These are phyloP conservation scores for Cossypha heuglini DNA, from an alignment of 2,797 vertebrate species.

Conservation along the genomic window DNA sequence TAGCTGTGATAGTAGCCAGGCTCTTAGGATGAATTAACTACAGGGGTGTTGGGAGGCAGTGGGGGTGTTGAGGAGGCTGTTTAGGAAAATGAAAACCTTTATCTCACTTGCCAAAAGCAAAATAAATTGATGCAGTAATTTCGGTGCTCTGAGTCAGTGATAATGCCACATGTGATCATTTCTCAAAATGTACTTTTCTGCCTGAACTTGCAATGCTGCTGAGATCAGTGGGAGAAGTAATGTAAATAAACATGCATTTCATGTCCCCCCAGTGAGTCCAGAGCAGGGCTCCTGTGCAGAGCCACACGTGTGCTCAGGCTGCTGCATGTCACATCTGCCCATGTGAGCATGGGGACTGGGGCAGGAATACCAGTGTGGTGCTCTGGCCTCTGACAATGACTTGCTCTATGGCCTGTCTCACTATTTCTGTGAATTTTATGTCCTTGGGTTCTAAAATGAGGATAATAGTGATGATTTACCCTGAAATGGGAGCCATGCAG, in stretches of 20 bases:
- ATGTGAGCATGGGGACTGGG: fast-evolving
- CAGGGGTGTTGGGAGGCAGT: neutral
- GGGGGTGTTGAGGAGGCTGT: neutral
- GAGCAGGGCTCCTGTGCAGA: neutral
- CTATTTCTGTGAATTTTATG: neutral
- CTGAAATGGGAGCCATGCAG: neutral
- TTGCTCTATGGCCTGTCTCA: neutral
- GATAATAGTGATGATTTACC: neutral
- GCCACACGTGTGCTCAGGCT: neutral
- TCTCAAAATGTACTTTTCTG: neutral
- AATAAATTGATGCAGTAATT: neutral
- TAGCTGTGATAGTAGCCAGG: neutral
- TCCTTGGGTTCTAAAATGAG: neutral
- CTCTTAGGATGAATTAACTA: neutral
- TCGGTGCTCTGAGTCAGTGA: neutral
- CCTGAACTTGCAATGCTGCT: neutral
- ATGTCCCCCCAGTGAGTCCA: neutral
- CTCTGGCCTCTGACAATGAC: neutral
- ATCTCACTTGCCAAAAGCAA: neutral
- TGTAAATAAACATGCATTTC: neutral
- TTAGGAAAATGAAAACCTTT: neutral
- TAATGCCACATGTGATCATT: neutral
- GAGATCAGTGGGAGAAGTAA: neutral
- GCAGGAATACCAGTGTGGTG: fast-evolving
- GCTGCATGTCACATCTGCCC: fast-evolving